phyloP scores from a whole-genome alignment of 1,140 invertebrate species.

The Drosophila pruinosa region DNA sequence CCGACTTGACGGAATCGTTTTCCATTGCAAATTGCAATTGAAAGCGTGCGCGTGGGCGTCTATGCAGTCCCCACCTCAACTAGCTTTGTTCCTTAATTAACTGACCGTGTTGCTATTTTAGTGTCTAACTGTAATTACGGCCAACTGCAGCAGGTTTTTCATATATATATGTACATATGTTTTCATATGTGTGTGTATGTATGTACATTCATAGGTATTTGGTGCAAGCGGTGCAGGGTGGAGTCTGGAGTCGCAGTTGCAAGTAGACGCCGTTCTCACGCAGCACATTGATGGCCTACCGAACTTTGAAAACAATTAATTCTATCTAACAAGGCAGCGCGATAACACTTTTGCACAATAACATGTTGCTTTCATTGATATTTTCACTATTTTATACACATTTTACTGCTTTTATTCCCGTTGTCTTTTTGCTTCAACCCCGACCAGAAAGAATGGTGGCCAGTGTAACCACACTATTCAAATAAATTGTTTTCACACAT shows the following conservation, averaged over 20 bases:
- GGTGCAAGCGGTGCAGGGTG: conserved; percentile 33
- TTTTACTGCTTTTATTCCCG: conserved; percentile 48
- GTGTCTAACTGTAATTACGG: conserved; percentile 71
- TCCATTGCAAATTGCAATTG: conserved; percentile 69
- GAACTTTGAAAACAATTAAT: conserved; percentile 1
- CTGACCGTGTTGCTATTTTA: conserved; percentile 70
- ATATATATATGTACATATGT: conserved; percentile 44
- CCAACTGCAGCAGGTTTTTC: conserved; percentile 67
- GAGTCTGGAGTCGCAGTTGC: conserved; percentile 25
- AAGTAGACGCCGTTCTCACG: conserved; percentile 32
- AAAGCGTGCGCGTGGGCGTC: conserved; percentile 43
- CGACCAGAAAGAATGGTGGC: conserved; percentile 39
- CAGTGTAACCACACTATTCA: conserved; percentile 30
- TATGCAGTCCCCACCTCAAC: not conserved
- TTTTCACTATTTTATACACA: conserved; percentile 63
- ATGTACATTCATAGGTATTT: conserved; percentile 46
- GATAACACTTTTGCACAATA: conserved; percentile 4
- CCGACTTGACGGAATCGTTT: conserved; percentile 82
- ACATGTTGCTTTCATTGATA: conserved; percentile 35
- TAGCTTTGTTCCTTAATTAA: conserved; percentile 43
- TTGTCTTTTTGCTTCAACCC: conserved; percentile 55
- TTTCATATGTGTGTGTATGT: not conserved
- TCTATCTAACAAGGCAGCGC: conserved; percentile 16
- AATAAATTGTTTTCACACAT: not conserved
- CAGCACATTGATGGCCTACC: conserved; percentile 3